Evolutionary conservation across 1,140 invertebrate genomes (phyloP), one percentile per base, ranked within the genome.

Genomic region (Drosophila saltans): DNA sequence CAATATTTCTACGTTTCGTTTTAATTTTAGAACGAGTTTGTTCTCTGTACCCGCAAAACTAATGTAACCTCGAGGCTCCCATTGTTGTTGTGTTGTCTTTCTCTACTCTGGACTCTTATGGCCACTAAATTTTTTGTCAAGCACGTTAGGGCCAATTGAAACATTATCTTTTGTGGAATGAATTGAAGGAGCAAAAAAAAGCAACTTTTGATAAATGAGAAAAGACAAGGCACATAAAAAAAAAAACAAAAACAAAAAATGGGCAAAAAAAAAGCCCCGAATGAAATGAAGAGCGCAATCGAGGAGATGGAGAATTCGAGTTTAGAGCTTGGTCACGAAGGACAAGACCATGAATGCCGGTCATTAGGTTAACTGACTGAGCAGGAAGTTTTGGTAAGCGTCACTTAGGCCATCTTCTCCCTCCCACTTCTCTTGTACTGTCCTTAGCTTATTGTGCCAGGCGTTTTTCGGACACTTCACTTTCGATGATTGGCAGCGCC

Each of bases 291-390:
- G 21, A 48, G 21, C 45, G 24, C 6, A 21, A 7, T 45, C 59
- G 16, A 16, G 58, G 58, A 39, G 48, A 21, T 16, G 4, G 40
- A 28, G 48, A 60, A 28, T 16, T 52, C 33, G 40, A 62, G 43
- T 75, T 75, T 74, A 43, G 39, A 73, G 39, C 61, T 57, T 52
- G 45, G 64, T 72, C 77, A 80, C 77, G 67, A 75, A 70, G 69
- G 65, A 73, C 59, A 75, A 60, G 60, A 57, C 66, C 73, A 77
- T 89, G 80, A 89, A 88, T 88, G 84, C 77, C 66, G 83, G 84
- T 83, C 83, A 88, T 88, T 86, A 83, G 83, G 80, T 88, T 88
- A 89, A 83, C 83, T 78, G 76, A 80, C 77, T 75, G 83, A 71
- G 68, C 83, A 88, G 77, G 80, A 82, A 86, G 79, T 83, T 88